Percentiles rank a stretch among this genome's conserved stretches.
Conservation (phyloP, 2,888 invertebrate genomes). For the Sminthurides aquaticus region DNA sequence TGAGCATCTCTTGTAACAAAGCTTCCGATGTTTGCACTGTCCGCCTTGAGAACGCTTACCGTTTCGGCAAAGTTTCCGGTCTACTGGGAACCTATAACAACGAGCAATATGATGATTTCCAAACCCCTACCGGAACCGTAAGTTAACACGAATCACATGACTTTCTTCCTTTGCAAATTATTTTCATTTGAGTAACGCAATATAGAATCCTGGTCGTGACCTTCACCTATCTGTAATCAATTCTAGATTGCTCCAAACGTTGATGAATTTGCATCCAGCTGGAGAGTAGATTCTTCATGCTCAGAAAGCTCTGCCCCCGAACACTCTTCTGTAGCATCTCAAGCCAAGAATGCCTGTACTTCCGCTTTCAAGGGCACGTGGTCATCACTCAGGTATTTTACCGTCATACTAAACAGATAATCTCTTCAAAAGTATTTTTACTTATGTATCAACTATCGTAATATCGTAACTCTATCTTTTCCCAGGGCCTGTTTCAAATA, state of each 20-base stretch:
- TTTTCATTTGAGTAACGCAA: slow-evolving; percentile 5
- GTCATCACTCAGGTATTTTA: slow-evolving; percentile 20
- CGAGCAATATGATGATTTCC: slow-evolving; percentile 77
- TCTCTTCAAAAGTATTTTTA: background rate
- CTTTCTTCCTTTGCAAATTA: slow-evolving; percentile 6
- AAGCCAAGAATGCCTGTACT: slow-evolving; percentile 14
- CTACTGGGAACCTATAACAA: slow-evolving; percentile 83
- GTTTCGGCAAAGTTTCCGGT: slow-evolving; percentile 75
- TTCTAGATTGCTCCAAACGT: slow-evolving; percentile 8
- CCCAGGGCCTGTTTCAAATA: slow-evolving; percentile 52
- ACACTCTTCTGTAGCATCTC: slow-evolving; percentile 6
- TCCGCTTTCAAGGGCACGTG: slow-evolving; percentile 13
- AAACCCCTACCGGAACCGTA: slow-evolving; percentile 66
- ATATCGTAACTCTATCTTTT: no score
- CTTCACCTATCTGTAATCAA: background rate
- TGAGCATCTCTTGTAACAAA: slow-evolving; percentile 56
- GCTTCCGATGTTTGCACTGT: slow-evolving; percentile 63
- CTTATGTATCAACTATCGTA: no score
- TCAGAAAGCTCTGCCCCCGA: slow-evolving; percentile 13
- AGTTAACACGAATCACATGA: no score
- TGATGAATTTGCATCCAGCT: slow-evolving; percentile 18
- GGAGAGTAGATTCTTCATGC: slow-evolving; percentile 27
- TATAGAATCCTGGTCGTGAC: no score
- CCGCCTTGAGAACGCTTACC: slow-evolving; percentile 67
- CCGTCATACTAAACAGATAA: no score